Percentiles rank a stretch among this genome's conserved stretches.
Conservation (phyloP, 2,888 invertebrate genomes). For the Agonopterix alstromeriana region DNA sequence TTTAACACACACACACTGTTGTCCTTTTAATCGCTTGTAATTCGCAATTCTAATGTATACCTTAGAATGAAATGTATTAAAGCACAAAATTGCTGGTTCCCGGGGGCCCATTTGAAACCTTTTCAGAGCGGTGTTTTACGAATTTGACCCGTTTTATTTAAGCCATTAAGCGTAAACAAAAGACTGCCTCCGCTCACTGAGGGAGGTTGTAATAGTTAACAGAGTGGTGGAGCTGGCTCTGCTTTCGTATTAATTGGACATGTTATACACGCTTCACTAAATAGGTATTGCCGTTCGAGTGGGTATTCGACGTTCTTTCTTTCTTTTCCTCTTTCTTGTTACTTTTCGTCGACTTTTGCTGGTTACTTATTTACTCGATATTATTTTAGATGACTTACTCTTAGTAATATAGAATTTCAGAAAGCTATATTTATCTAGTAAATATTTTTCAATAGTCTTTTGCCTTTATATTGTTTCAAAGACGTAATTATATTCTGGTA, state of each 20-base stretch:
- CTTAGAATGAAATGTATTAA: slow-evolving; percentile 38
- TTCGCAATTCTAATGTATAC: slow-evolving; percentile 41
- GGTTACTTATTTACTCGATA: no score
- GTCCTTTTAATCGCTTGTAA: slow-evolving; percentile 42
- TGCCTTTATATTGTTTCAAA: no score
- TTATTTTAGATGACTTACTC: no score
- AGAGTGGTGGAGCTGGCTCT: slow-evolving; percentile 48
- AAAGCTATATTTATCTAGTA: no score
- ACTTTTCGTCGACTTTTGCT: slow-evolving; percentile 14
- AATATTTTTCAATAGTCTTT: no score
- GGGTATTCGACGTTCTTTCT: slow-evolving; percentile 31
- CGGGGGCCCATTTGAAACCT: slow-evolving; percentile 47
- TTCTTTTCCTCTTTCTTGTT: slow-evolving; percentile 29
- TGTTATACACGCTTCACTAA: slow-evolving; percentile 66
- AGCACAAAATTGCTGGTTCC: slow-evolving; percentile 36
- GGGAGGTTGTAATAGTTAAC: slow-evolving; percentile 65
- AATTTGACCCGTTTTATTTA: slow-evolving; percentile 73
- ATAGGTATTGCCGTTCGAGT: slow-evolving; percentile 51
- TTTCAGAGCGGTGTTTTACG: slow-evolving; percentile 55
- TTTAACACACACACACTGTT: slow-evolving; percentile 40
- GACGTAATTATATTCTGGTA: no score
- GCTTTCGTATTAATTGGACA: slow-evolving; percentile 67
- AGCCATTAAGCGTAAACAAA: slow-evolving; percentile 74
- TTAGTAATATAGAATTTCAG: no score
- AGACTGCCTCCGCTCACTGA: slow-evolving; percentile 61